These are phyloP conservation scores for Pteromalus puparum DNA, from an alignment of 1,140 invertebrate species.

Conservation along the genomic window DNA sequence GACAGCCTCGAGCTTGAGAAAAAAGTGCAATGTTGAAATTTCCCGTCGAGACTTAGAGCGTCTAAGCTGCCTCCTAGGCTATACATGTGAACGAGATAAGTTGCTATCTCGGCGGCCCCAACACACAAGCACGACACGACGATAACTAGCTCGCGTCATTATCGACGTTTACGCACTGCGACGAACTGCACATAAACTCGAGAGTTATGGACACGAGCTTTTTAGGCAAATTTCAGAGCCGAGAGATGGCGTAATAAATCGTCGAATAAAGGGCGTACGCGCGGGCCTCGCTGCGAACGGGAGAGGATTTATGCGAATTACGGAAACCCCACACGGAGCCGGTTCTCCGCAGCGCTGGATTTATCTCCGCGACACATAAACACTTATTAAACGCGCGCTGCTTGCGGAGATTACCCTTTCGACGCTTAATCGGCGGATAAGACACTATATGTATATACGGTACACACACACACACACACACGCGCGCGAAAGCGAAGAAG, in stretches of 20 bases:
- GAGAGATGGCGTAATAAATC: background rate
- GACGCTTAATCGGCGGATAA: background rate
- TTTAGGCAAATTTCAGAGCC: background rate
- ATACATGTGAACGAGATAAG: conserved; percentile 36
- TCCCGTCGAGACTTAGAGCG: background rate
- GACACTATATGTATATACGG: too few relatives aligned
- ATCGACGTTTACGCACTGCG: conserved; percentile 5
- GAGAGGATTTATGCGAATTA: background rate
- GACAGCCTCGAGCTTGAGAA: background rate
- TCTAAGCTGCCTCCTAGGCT: background rate
- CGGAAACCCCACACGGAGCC: conserved; percentile 10
- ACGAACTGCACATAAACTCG: background rate
- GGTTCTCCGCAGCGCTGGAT: background rate
- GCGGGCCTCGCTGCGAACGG: too few relatives aligned
- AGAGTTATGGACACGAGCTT: background rate
- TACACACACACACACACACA: too few relatives aligned
- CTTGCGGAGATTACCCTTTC: background rate
- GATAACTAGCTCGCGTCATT: conserved; percentile 22
- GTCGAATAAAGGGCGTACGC: background rate
- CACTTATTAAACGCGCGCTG: background rate
- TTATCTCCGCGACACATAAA: background rate
- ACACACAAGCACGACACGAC: background rate
- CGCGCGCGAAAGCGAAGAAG: too few relatives aligned
- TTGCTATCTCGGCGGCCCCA: conserved; percentile 12
- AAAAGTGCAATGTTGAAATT: conserved; percentile 37